Percentiles rank a stretch among this genome's conserved stretches.
Evolutionary conservation across 2,113 vertebrate species (phyloP).

Genomic region (Propithecus coquereli): DNA sequence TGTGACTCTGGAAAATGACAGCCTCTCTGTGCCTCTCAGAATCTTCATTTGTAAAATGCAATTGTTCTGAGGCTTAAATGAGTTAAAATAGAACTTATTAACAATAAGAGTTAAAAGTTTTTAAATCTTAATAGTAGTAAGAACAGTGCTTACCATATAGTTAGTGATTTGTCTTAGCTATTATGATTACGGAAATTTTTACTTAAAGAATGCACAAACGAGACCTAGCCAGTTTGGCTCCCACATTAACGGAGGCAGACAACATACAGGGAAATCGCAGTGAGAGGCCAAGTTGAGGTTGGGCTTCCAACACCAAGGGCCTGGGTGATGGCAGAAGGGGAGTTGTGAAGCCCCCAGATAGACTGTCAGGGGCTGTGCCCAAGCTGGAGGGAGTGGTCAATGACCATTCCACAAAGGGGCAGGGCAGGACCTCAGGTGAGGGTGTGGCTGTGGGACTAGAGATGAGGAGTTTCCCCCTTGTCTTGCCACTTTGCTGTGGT

Average conservation of each 20-base stretch:
- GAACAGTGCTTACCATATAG: background rate
- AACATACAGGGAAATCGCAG: background rate
- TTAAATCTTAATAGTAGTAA: background rate
- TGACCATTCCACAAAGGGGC: background rate
- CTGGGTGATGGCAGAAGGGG: no score
- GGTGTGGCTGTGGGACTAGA: background rate
- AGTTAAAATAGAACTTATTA: background rate
- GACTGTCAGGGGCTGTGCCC: no score
- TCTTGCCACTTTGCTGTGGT: background rate
- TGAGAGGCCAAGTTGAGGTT: background rate
- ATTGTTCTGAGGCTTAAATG: background rate
- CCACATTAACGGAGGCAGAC: background rate
- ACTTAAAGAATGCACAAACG: background rate
- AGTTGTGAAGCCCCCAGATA: background rate
- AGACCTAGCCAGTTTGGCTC: background rate
- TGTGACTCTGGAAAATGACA: background rate
- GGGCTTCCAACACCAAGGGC: background rate
- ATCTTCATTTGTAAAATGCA: background rate
- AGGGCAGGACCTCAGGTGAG: background rate
- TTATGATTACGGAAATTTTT: background rate
- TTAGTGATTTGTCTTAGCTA: background rate
- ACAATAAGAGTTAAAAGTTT: background rate
- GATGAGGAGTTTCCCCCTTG: background rate
- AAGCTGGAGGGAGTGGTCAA: background rate
- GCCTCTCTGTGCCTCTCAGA: background rate